Conservation (phyloP, 1,140 invertebrate species). For the Triops cancriformis region DNA sequence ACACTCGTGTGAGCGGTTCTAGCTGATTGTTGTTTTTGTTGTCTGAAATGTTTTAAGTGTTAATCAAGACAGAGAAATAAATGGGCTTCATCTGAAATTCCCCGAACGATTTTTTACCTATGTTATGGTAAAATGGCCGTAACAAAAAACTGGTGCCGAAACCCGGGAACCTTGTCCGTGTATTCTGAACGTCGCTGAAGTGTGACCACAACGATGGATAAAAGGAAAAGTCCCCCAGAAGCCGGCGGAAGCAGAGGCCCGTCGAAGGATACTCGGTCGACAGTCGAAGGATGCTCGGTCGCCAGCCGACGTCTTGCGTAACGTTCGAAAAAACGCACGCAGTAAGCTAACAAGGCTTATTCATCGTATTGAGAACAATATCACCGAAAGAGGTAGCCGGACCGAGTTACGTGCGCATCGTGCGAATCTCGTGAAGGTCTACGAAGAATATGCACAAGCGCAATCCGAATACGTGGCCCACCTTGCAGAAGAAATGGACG, state of each 20-base stretch:
- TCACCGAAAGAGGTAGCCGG: neutral
- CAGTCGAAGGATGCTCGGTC: neutral
- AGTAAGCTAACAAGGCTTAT: neutral
- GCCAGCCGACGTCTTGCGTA: neutral
- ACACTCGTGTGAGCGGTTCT: too few relatives aligned
- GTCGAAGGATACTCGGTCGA: too few relatives aligned
- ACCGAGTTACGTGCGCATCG: constrained; percentile 2
- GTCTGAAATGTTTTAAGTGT: too few relatives aligned
- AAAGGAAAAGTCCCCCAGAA: neutral
- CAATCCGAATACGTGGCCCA: neutral
- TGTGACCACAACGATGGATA: neutral
- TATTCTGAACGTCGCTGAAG: neutral
- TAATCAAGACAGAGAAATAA: too few relatives aligned
- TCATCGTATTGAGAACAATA: neutral
- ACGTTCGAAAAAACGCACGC: neutral
- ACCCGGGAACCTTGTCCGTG: neutral
- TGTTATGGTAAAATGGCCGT: too few relatives aligned
- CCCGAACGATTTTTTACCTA: too few relatives aligned
- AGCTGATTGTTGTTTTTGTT: too few relatives aligned
- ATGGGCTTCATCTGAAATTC: too few relatives aligned
- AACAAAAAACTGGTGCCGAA: neutral
- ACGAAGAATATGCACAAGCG: neutral
- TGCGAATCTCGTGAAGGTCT: neutral
- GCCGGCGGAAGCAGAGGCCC: neutral
- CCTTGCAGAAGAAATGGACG: neutral